These are phyloP conservation scores for Eupithecia subumbrata DNA, from an alignment of 2,888 invertebrate genomes.

Conservation along the genomic window DNA sequence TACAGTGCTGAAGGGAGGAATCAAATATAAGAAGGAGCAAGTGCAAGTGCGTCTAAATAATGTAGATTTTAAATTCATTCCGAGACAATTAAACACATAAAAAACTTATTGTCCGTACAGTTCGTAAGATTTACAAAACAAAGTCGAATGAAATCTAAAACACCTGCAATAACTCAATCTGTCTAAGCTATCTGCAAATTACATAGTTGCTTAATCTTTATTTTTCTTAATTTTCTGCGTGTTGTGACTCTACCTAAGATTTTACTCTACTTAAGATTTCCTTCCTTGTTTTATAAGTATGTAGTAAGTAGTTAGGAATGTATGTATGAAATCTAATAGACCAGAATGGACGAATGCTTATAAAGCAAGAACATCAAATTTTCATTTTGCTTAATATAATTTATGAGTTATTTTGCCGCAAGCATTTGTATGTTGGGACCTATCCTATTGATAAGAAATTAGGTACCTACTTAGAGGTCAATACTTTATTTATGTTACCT, in stretches of 20 bases:
- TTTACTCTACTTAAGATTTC: no score
- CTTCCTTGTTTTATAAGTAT: no score
- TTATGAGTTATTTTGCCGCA: no score
- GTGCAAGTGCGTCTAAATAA: constrained; percentile 57
- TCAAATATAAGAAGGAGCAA: constrained; percentile 53
- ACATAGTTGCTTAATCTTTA: not conserved
- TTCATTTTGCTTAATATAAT: no score
- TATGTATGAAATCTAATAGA: no score
- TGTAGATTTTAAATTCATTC: constrained; percentile 53
- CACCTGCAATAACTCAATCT: not conserved
- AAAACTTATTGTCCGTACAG: not conserved
- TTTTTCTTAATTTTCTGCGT: not conserved
- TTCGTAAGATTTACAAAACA: not conserved
- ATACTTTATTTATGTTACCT: no score
- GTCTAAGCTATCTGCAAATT: not conserved
- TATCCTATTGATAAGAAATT: no score
- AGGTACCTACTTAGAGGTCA: no score
- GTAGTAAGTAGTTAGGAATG: no score
- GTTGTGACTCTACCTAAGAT: not conserved
- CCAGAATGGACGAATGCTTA: no score
- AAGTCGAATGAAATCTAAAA: not conserved
- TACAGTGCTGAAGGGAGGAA: constrained; percentile 46
- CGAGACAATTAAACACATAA: not conserved
- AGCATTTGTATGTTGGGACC: no score
- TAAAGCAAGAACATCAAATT: no score